Evolutionary conservation across 2,888 invertebrate genomes (phyloP), one percentile per base, ranked within the genome.

Genomic region (Tetrapedia diversipes): DNA sequence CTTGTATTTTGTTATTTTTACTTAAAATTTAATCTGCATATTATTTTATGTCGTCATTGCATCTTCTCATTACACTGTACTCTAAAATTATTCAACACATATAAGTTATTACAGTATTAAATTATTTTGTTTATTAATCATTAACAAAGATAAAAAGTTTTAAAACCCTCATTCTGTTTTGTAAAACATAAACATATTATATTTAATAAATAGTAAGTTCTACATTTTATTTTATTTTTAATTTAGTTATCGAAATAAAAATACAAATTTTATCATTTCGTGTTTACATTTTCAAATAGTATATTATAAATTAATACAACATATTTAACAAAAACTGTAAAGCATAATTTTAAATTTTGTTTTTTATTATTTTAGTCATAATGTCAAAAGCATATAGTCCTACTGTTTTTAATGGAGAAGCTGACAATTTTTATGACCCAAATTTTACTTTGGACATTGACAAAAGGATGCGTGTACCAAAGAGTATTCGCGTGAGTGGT

Each of bases 391-490:
- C 94, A 80, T 93, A 94, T 77, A 95, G 94, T 86, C 94, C 95
- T 14, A 92, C 93, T 24, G 94, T 94, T 81, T 95, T 94, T 87
- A 94, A 94, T 83, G 94, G 93, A 7, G 93, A 95, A 83, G 90
- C 91, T 39, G 94, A 95, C 82, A 91, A 91, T 68, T 92, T 92
- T 80, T 94, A 94, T 84, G 96, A 97, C 87, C 94, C 95, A 37
- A 94, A 95, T 87, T 96, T 94, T 89, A 95, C 96, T 75, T 95
- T 95, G 60, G 96, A 96, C 88, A 96, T 97, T 78, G 96, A 95
- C 87, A 94, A 95, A 86, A 95, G 95, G 91, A 97, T 97, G 97
- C 95, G 95, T 84, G 96, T 97, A 16, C 97, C 96, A 0, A 95
- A 96, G 87, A 94, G 95, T 86, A 95, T 96, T 77, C 94, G 96